Conservation (phyloP, 2,797 vertebrate species). For the Rhodeus uyekii region DNA sequence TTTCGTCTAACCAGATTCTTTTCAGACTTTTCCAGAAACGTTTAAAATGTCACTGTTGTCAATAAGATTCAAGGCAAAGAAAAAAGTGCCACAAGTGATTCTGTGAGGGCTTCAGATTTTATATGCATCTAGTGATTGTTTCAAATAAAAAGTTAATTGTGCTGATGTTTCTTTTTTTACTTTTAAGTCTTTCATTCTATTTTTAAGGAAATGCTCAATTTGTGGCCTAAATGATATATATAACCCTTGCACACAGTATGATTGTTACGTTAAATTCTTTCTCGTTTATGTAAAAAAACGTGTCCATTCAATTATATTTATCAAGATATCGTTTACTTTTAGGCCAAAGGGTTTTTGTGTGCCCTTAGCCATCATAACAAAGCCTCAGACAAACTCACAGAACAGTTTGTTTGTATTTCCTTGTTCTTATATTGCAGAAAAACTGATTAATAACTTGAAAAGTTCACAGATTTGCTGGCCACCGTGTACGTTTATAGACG, state of each 20-base stretch:
- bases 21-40: slow-evolving; percentile 29
- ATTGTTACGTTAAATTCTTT: not conserved
- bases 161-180: not conserved
- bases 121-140: slow-evolving; percentile 11
- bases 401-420: slow-evolving; percentile 12
- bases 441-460: not conserved
- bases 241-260: not conserved
- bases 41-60: not conserved
- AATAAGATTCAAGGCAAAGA: slow-evolving; percentile 5
- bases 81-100: slow-evolving; percentile 5
- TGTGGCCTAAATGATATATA: not conserved
- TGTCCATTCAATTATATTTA: not conserved
- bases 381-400: not conserved
- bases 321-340: not conserved
- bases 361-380: not conserved
- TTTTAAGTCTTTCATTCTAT: not conserved
- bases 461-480: not conserved
- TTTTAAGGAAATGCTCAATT: not conserved
- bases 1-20: slow-evolving; percentile 45
- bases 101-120: slow-evolving; percentile 24
- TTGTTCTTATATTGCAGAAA: slow-evolving; percentile 22
- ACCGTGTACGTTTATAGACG: slow-evolving; percentile 38
- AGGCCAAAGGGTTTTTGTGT: not conserved
- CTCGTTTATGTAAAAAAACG: not conserved
- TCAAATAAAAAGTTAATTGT: slow-evolving; percentile 47